Percentiles rank a stretch among this genome's conserved stretches.
Conservation (phyloP, 2,888 invertebrate species). For the Andrena marginata region DNA sequence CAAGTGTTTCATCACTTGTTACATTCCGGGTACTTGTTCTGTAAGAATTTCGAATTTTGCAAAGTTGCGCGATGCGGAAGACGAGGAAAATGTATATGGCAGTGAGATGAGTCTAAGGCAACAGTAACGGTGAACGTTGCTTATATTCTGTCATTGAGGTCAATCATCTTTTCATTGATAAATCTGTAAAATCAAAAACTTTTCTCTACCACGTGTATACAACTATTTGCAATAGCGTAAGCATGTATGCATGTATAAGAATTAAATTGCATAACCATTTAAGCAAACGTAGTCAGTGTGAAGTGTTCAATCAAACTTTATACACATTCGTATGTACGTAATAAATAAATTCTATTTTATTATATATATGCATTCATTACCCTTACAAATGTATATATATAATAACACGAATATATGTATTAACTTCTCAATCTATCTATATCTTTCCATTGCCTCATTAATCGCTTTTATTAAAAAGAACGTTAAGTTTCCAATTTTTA, state of each 20-base stretch:
- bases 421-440: background rate
- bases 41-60: conserved; percentile 54
- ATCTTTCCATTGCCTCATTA: background rate
- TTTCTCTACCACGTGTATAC: conserved; percentile 70
- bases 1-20: conserved; percentile 40
- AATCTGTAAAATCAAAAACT: conserved; percentile 82
- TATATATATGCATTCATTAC: background rate
- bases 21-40: conserved; percentile 33
- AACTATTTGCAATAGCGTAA: conserved; percentile 23
- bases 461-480: background rate
- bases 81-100: background rate
- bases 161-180: conserved; percentile 81
- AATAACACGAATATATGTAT: background rate
- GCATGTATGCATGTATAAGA: conserved; percentile 9
- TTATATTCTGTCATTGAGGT: conserved; percentile 82
- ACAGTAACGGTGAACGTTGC: conserved; percentile 43
- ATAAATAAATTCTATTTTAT: background rate
- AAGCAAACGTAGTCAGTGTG: conserved; percentile 6
- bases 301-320: conserved; percentile 8
- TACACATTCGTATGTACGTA: background rate
- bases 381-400: background rate
- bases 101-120: conserved; percentile 32
- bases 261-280: conserved; percentile 6
- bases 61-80: conserved; percentile 17
- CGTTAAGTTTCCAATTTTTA: background rate